Conservation (phyloP, 1,140 invertebrate genomes). For the Carposina sasakii region DNA sequence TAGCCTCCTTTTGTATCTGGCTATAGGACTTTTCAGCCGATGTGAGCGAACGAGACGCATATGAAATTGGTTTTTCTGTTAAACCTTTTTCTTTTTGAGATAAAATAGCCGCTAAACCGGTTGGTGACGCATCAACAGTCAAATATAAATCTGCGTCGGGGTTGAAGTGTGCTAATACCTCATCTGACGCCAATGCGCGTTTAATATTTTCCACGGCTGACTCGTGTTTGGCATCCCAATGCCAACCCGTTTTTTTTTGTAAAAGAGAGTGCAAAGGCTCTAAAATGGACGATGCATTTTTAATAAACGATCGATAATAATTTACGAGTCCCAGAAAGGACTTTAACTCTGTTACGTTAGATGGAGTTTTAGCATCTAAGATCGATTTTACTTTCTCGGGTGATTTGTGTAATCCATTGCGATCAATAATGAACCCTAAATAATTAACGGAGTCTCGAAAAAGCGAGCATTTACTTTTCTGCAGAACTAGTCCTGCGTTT, state of each 20-base stretch:
- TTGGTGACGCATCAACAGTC: neutral
- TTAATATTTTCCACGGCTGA: neutral
- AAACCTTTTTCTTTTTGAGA: neutral
- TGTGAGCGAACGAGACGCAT: conserved; percentile 44
- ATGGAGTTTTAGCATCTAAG: neutral
- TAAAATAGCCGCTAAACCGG: neutral
- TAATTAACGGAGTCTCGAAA: conserved; percentile 33
- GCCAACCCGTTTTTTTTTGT: neutral
- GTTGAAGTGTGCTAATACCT: conserved; percentile 1
- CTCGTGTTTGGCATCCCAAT: neutral
- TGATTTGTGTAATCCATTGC: conserved; percentile 31
- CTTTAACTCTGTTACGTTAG: neutral
- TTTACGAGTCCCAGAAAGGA: neutral
- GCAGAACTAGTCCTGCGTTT: conserved; percentile 32
- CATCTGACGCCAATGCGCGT: neutral
- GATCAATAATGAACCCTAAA: conserved; percentile 37
- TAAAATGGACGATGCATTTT: conserved; percentile 1
- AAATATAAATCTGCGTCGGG: neutral
- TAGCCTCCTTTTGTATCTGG: conserved; percentile 63
- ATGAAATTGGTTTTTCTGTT: neutral
- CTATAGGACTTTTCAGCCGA: conserved; percentile 53
- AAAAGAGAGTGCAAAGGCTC: neutral
- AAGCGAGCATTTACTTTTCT: conserved; percentile 18
- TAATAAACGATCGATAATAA: neutral
- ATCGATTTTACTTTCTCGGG: conserved; percentile 1